Evolutionary conservation across 2,797 vertebrate genomes (phyloP), one percentile per base, ranked within the genome.

Genomic region (Sternarchorhynchus goeldii): DNA sequence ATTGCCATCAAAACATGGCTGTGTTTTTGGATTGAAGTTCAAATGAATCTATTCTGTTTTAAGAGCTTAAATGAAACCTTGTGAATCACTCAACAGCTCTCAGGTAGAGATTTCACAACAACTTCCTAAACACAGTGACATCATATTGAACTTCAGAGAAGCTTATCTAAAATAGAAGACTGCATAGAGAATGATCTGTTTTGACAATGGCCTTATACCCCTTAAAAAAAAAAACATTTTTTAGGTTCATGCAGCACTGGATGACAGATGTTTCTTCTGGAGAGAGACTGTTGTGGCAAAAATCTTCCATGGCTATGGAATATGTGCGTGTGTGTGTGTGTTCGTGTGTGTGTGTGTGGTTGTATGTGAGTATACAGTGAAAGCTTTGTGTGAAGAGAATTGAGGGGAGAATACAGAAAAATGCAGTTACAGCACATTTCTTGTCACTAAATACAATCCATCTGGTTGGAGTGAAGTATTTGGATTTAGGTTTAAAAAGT

Each of bases 301-400:
- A 85, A 76, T 73, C 73, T 68, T 68, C n/a, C 74, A 83, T 62
- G 69, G 79, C 77, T 73, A 71, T 74, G 56, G 56, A 73, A 73
- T 66, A 57, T 70, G 74, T 67, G 60, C 41, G 62, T 72, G 45
- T 12, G 45, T 50, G 45, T 36, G 34, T 36, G 34, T 36, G 34
- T 50, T 12, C 12, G 41, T 45, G 41, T 45, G 1, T 45, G 41
- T 66, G 50, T 70, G 76, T 67, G 41, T 45, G 41, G 7, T 10
- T 45, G 41, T 66, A 57, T 70, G 76, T 67, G 60, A 53, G 66
- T 68, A 56, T 69, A 84, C 75, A 85, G 80, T 73, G 36, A 68
- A 45, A 72, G 68, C 83, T 86, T 85, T 86, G 85, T 86, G 79
- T 34, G 58, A 12, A 56, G 57, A 67, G 2, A 64, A 66, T 70